A percentile compares a stretch with the other conserved stretches of the same genome.
Evolutionary conservation across 1,140 invertebrate genomes (phyloP).

Genomic region (Piezodorus guildinii): DNA sequence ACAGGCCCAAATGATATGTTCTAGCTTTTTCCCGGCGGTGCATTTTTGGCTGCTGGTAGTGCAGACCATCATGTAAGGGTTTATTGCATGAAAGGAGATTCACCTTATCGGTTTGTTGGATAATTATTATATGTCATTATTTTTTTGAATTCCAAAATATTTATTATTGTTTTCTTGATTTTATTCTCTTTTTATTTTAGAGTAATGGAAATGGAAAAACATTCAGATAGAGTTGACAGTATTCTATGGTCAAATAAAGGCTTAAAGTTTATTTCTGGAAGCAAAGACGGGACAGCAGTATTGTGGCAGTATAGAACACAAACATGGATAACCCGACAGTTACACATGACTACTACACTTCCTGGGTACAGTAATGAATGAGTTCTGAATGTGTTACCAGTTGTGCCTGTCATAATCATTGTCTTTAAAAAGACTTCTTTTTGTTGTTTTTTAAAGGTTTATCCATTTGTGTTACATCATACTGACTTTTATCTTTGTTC

Average conservation of each 20-base stretch:
- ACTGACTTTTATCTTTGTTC: too few species aligned
- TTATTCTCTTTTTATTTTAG: conserved; percentile 30
- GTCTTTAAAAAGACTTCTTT: too few species aligned
- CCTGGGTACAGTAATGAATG: conserved; percentile 41
- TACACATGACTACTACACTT: conserved; percentile 60
- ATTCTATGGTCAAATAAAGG: conserved; percentile 86
- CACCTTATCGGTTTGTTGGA: conserved; percentile 27
- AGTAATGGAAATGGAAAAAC: conserved; percentile 75
- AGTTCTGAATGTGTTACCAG: too few species aligned
- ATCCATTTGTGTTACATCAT: too few species aligned
- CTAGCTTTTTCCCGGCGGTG: conserved; percentile 86
- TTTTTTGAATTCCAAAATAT: not conserved
- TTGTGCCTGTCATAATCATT: too few species aligned
- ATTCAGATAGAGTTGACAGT: conserved; percentile 88
- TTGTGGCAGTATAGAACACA: conserved; percentile 87
- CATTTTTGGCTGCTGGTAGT: conserved; percentile 85
- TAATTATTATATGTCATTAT: too few species aligned
- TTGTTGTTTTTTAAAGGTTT: too few species aligned
- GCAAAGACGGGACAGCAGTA: conserved; percentile 90
- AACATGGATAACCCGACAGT: conserved; percentile 68
- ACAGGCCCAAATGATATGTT: conserved; percentile 91
- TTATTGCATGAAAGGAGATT: conserved; percentile 62
- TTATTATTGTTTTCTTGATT: not conserved
- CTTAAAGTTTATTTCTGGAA: conserved; percentile 82
- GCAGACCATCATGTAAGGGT: conserved; percentile 88